A percentile compares a stretch with the other conserved stretches of the same genome.
These are phyloP conservation scores for Heliconius congener DNA, from an alignment of 1,140 invertebrate genomes.

Conservation along the genomic window DNA sequence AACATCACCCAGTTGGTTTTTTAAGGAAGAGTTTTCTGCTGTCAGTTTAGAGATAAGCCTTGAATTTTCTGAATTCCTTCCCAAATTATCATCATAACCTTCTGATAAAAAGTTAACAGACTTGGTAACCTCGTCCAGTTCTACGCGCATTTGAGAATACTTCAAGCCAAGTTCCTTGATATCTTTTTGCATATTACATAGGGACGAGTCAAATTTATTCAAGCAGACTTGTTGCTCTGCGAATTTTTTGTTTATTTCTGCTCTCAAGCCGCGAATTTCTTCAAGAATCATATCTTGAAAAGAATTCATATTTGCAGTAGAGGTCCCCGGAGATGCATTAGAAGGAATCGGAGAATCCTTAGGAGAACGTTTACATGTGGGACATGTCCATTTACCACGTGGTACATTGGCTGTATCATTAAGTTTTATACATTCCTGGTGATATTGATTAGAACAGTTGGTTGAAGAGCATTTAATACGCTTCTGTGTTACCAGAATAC, in stretches of 20 bases:
- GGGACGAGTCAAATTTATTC: conserved; percentile 1
- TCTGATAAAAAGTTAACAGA: conserved; percentile 3
- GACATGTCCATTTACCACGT: not conserved
- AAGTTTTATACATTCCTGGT: not conserved
- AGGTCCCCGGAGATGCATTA: not conserved
- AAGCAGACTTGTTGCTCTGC: not conserved
- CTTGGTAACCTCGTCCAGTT: not conserved
- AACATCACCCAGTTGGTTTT: not conserved
- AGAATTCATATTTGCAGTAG: not conserved
- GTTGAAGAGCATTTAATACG: not conserved
- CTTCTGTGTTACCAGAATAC: not conserved
- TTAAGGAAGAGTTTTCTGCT: not conserved
- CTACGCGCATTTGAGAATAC: not conserved
- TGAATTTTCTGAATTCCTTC: not conserved
- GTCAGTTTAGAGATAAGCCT: not conserved
- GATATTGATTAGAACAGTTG: not conserved
- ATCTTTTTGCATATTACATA: not conserved
- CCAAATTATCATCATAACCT: not conserved
- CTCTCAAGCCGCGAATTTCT: not conserved
- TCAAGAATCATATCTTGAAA: too few species aligned
- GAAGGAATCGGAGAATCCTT: not conserved
- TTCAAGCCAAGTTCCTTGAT: not conserved
- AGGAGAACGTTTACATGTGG: not conserved
- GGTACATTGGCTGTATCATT: not conserved
- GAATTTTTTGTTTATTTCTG: not conserved